Percentiles rank a stretch among this genome's conserved stretches.
Evolutionary conservation across 2,797 vertebrate genomes (phyloP).

Genomic region (Cynopterus sphinx): DNA sequence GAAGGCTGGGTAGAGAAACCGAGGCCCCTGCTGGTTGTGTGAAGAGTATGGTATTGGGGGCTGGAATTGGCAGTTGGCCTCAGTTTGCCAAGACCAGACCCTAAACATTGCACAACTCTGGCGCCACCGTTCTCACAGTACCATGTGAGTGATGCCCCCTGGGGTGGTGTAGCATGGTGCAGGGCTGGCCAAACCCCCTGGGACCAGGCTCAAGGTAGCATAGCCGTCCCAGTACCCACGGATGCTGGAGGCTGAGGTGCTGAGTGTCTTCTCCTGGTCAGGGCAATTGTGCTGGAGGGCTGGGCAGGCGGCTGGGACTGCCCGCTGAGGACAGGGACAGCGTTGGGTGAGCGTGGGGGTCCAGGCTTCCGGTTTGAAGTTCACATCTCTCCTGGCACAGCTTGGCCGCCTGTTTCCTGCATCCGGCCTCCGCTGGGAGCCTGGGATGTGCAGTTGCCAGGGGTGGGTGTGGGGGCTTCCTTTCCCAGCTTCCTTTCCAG

Average conservation of each 20-base stretch:
- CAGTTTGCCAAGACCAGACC: neutral
- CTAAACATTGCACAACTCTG: neutral
- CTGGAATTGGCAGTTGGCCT: neutral
- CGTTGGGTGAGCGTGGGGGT: rapidly evolving
- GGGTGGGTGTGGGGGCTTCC: conserved; percentile 60
- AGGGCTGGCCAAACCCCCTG: neutral
- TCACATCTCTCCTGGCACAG: conserved; percentile 37
- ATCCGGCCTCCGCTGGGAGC: conserved; percentile 60
- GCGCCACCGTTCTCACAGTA: neutral
- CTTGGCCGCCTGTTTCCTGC: conserved; percentile 71
- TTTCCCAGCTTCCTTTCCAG: conserved; percentile 66
- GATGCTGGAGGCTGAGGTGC: neutral
- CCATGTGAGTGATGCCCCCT: neutral
- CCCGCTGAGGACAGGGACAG: neutral
- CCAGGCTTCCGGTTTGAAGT: neutral
- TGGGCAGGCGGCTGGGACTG: neutral
- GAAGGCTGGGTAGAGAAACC: neutral
- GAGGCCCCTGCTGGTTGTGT: neutral
- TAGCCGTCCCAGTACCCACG: neutral
- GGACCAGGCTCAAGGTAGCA: neutral
- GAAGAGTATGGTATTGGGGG: neutral
- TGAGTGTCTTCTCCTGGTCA: neutral
- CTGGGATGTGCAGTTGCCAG: conserved; percentile 43
- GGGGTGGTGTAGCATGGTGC: neutral
- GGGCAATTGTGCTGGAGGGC: neutral